Base-by-base conservation (phyloP, 2,888 invertebrate species). In the Hyposoter dolosus region DNA sequence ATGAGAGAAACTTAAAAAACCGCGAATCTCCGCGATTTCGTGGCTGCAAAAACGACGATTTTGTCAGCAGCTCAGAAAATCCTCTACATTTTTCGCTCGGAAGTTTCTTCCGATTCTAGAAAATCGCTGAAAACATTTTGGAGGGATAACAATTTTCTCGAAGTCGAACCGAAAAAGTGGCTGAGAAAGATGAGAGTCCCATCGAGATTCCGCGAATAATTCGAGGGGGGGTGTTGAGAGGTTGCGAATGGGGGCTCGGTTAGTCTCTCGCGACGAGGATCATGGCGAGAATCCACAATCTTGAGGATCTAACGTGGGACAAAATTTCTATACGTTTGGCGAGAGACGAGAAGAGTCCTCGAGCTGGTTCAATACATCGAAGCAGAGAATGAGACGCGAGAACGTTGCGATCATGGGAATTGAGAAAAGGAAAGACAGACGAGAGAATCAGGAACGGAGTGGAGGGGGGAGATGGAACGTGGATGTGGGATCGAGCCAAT, bases 281-380 rank as follows among this genome's bases (percentile, higher is more conserved):
- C 76, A 76, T 76, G 76, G 76, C 65, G 47, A 76, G 76, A 76
- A 76, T 79, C 56, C 78, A 69, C 78, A 56, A 79, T 69, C 68
- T 69, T 79, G 56, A 43, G 68, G 45, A 69, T 79, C 78, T 79
- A 78, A 69, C 78, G 56, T 69, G 23, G 35, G 35, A 43, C 78
- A 68, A 78, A 68, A 78, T 78, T 68, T 53, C 56, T 50, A 66
- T 50, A 50, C 77, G 66, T 50, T 68, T 32, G 53, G n/a, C 19
- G 32, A 75, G 45, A 43, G 63, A 53, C 56, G 15, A 60, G 15
- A 60, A 53, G 74, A 75, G 60, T 56, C 23, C 56, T 23, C 74
- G 56, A 75, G 43, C 43, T 43, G 28, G 74, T 35, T 43, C 43
- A 40, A 56, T 43, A 40, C 15, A 28, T 3, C n/a, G 3, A n/a